Base-by-base conservation (phyloP, 2,888 invertebrate species). In the Drepana falcataria region DNA sequence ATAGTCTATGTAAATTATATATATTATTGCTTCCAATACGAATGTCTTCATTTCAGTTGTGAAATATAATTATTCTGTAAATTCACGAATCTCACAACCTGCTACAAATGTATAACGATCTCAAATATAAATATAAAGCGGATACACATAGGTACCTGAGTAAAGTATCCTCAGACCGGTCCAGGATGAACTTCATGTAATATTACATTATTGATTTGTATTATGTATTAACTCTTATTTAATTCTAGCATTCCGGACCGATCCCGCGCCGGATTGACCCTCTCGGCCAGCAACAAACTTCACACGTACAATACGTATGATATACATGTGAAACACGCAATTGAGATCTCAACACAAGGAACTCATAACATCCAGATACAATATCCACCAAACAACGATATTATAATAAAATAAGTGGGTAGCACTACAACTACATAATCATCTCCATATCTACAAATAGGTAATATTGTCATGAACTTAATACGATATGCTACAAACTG, bases 271-370 rank as follows among this genome's bases (percentile, higher is more conserved):
- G 37, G 5, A 37, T 4, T 5, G 37, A 55, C 48, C 48, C 52
- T 48, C 41, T 55, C 47, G 35, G 55, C 41, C 59, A 57, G 60
- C 59, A 57, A 64, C 58, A 68, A 66, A 64, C 55, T 56, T 57
- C 60, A 63, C 69, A 66, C 65, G 66, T 64, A 68, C 60, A 68
- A 67, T 64, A 69, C 61, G 66, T 53, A 48, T 48, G 21, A 35
- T 79, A 85, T 75, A 82, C 67, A 21, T 76, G 66, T 74, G 76
- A 77, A 73, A 81, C 71, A 81, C 21, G 21, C 71, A 69, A 72
- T 74, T 87, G 87, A 87, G 87, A 87, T 87, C 87, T 84, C 7
- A 81, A 75, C 60, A 81, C 71, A 67, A 87, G 85, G 85, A 86
- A 87, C 83, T 76, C 77, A 83, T 64, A 64, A 72, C 66, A 64